Evolutionary conservation across 2,113 vertebrate genomes (phyloP), one percentile per base, ranked within the genome.

Genomic region (Mirounga angustirostris): DNA sequence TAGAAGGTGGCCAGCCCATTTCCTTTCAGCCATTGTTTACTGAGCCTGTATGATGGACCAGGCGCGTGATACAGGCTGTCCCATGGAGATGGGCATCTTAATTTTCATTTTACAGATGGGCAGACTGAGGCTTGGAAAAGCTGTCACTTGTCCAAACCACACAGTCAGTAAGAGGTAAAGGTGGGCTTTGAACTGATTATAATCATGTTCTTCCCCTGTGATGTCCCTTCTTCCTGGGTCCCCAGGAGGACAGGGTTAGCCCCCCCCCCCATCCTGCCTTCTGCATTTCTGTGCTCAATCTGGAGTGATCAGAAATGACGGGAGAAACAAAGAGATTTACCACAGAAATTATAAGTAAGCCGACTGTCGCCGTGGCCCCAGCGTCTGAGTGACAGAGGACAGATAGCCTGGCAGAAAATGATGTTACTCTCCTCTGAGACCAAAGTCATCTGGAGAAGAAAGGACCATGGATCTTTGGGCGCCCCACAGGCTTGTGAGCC

Each of bases 301-400:
- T 50, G 22, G 33, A 79, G 74, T 67, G 89, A 94, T 94, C 56
- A 87, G 89, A 93, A 89, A 84, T 10, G 83, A 91, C 65, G 89
- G 76, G 46, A 84, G 11, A 95, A 90, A 94, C 79, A 86, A 92
- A 95, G 84, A 59, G 74, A 94, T 58, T 63, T 74, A 67, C 74
- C 69, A n/a, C 4, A 7, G 56, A 84, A 97, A 97, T 87, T 22
- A 56, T 43, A 82, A 76, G 79, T 74, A 79, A 74, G 83, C 14
- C 0, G 0, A 88, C 92, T 22, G 69, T 2, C 54, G 50, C n/a
- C 0, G 22, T 28, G 79, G 73, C 82, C 81, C 85, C 58, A 14
- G 73, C 28, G 2, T 74, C 56, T 36, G 83, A 82, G 36, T 76
- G 67, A 92, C 65, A 33, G 80, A 59, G 67, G 85, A 86, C 0